These are phyloP conservation scores for Naja naja DNA, from an alignment of 2,113 vertebrate species.

Conservation along the genomic window DNA sequence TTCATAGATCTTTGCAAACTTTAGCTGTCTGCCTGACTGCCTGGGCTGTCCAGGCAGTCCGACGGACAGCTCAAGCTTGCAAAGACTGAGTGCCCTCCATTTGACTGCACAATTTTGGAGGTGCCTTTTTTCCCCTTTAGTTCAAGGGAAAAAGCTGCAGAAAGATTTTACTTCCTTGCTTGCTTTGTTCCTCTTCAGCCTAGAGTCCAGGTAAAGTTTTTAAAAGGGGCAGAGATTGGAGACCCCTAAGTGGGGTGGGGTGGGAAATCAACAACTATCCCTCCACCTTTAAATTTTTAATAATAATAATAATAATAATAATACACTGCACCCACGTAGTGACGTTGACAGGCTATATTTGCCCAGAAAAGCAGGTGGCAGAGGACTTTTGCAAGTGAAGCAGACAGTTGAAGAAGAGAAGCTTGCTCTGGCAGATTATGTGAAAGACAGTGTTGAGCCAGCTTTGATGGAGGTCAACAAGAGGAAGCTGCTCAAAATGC, in stretches of 20 bases:
- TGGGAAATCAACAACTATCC: no score
- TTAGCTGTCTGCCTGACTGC: not conserved
- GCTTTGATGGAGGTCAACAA: no score
- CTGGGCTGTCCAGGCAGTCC: not conserved
- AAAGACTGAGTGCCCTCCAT: not conserved
- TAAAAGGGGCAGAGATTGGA: not conserved
- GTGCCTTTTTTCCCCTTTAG: not conserved
- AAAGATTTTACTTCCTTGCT: not conserved
- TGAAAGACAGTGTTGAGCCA: no score
- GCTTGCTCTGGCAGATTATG: no score
- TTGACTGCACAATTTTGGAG: not conserved
- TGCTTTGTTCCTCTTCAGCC: not conserved
- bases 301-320: no score
- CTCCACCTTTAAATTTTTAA: no score
- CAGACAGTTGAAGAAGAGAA: no score
- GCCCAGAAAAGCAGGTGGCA: no score
- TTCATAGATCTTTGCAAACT: not conserved
- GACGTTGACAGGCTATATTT: no score
- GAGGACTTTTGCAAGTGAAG: no score
- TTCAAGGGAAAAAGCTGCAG: not conserved
- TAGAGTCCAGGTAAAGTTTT: not conserved
- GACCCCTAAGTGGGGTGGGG: not conserved
- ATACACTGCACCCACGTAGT: no score
- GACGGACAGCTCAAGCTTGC: not conserved
- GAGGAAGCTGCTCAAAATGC: no score